Conservation (phyloP, 1,140 invertebrate species). For the Kradibia gibbosae region DNA sequence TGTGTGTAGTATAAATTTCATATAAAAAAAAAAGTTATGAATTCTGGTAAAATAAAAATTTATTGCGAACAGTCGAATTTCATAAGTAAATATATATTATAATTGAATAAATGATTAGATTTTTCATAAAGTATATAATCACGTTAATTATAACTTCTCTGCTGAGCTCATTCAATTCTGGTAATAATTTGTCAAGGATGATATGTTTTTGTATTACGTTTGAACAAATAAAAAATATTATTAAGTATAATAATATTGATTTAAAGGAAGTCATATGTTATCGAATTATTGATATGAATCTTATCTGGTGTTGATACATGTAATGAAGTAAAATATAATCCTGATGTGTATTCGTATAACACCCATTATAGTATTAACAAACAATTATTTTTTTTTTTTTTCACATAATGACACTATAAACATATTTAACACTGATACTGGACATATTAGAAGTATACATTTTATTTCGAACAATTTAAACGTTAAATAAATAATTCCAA, state of each 20-base stretch:
- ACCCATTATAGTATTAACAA: slow-evolving; percentile 16
- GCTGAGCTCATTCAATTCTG: not conserved
- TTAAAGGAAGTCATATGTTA: not conserved
- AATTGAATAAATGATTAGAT: too few species aligned
- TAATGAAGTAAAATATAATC: slow-evolving; percentile 20
- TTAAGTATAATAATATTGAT: not conserved
- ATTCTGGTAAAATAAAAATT: too few species aligned
- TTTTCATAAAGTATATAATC: too few species aligned
- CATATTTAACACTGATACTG: slow-evolving; percentile 44
- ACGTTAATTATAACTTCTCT: too few species aligned
- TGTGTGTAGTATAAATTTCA: too few species aligned
- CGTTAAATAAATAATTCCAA: slow-evolving; percentile 32
- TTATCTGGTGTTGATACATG: slow-evolving; percentile 25
- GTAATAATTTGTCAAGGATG: not conserved
- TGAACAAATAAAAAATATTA: not conserved
- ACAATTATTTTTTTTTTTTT: slow-evolving; percentile 6
- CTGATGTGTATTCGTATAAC: slow-evolving; percentile 19
- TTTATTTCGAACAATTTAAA: slow-evolving; percentile 37
- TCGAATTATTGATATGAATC: not conserved
- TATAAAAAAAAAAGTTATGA: too few species aligned
- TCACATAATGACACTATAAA: slow-evolving; percentile 17
- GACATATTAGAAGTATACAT: slow-evolving; percentile 45
- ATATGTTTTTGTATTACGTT: not conserved
- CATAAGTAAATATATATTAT: too few species aligned
- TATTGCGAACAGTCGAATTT: too few species aligned